phyloP scores from a whole-genome alignment of 2,797 vertebrate species.

The Trachops cirrhosus region DNA sequence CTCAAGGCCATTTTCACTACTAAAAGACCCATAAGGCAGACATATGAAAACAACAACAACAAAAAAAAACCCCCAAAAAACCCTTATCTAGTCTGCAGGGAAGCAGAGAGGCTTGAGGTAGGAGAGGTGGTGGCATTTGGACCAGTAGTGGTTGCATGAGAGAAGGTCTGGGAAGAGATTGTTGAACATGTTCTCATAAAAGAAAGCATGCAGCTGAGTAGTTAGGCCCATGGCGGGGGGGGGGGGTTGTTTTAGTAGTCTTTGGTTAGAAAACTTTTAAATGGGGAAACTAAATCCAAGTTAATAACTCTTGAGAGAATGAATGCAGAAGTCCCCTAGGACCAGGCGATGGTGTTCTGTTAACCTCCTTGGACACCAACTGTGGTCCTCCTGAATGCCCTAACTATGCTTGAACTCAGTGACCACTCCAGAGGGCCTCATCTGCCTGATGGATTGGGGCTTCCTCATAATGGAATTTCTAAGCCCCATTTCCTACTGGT shows the following conservation, averaged over 20 bases:
- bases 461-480: neutral
- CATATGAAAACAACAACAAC: neutral
- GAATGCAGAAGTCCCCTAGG: neutral
- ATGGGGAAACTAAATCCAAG: neutral
- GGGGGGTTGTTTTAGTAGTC: neutral
- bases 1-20: neutral
- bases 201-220: neutral
- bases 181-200: neutral
- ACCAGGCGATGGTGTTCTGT: neutral
- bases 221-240: neutral
- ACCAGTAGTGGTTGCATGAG: neutral
- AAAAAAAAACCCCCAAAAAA: too few species aligned
- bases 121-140: neutral
- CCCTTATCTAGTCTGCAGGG: neutral
- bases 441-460: neutral
- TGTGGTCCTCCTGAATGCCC: neutral
- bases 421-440: neutral
- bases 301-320: neutral
- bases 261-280: neutral
- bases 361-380: neutral
- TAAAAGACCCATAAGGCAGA: neutral
- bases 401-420: neutral
- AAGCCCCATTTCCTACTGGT: neutral
- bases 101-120: neutral
- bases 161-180: neutral